These are phyloP conservation scores for Ichneumoninae sp. DNA, from an alignment of 2,888 invertebrate genomes.

Conservation along the genomic window DNA sequence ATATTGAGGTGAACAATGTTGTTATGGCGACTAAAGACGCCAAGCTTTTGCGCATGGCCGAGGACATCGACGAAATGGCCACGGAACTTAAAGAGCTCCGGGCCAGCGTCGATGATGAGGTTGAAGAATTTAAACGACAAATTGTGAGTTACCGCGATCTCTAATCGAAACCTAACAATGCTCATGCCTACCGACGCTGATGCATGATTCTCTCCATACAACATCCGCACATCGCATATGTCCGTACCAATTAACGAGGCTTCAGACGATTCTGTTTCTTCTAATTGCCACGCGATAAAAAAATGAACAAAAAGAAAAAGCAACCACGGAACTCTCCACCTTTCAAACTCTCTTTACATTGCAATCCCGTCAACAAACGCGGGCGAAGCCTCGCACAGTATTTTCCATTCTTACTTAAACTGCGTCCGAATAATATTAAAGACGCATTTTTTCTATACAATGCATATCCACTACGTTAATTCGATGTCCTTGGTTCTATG, in stretches of 20 bases:
- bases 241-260: background rate
- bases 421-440: background rate
- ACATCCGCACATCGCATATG: background rate
- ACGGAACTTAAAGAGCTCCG: conserved; percentile 86
- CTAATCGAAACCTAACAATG: conserved; percentile 36
- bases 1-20: conserved; percentile 88
- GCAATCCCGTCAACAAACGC: background rate
- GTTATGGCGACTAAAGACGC: conserved; percentile 89
- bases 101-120: conserved; percentile 83
- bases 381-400: background rate
- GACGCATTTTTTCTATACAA: background rate
- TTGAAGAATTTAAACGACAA: conserved; percentile 83
- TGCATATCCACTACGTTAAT: background rate
- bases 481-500: conserved; percentile 9
- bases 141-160: conserved; percentile 84
- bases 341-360: background rate
- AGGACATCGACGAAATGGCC: conserved; percentile 90
- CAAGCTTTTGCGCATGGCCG: conserved; percentile 89
- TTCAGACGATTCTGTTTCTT: background rate
- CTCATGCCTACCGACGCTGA: conserved; percentile 22
- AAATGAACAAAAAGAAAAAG: background rate
- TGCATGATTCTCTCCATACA: conserved; percentile 28
- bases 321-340: background rate
- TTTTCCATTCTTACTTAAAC: background rate
- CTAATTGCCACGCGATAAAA: background rate